Conservation (phyloP, 2,888 invertebrate genomes). For the Diogma glabrata region DNA sequence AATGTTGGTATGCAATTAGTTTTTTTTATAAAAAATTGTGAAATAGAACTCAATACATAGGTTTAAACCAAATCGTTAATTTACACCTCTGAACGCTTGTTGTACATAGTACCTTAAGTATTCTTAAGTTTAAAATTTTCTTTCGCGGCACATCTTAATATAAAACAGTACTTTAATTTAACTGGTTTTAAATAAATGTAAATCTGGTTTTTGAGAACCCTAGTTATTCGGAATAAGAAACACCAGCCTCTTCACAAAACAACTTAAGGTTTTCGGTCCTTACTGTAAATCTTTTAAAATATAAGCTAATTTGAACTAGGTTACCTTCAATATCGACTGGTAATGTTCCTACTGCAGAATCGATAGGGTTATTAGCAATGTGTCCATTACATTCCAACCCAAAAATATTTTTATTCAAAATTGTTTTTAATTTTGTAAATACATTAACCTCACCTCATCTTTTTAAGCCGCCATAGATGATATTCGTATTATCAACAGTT, state of each 20-base stretch:
- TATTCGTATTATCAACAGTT: slow-evolving; percentile 21
- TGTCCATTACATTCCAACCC: slow-evolving; percentile 22
- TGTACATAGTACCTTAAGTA: too few species aligned
- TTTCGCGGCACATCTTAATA: too few species aligned
- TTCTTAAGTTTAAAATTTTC: too few species aligned
- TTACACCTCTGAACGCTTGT: too few species aligned
- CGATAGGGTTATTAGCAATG: slow-evolving; percentile 14
- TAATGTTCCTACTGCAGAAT: slow-evolving; percentile 11
- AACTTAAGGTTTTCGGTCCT: slow-evolving; percentile 21
- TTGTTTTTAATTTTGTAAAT: slow-evolving; percentile 17
- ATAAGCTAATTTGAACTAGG: slow-evolving; percentile 17
- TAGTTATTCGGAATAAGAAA: slow-evolving; percentile 21
- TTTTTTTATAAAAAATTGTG: too few species aligned
- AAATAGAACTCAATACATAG: too few species aligned
- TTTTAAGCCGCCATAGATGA: slow-evolving; percentile 19
- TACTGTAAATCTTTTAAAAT: slow-evolving; percentile 21
- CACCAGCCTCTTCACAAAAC: slow-evolving; percentile 21
- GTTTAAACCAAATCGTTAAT: too few species aligned
- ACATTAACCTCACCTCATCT: slow-evolving; percentile 19
- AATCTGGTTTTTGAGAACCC: slow-evolving; percentile 22
- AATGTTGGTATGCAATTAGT: too few species aligned
- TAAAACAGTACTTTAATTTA: too few species aligned
- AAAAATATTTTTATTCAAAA: slow-evolving; percentile 17
- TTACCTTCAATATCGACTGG: background rate
- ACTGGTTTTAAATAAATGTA: too few species aligned